Evolutionary conservation across 1,140 invertebrate genomes (phyloP).

Genomic region (Agrypnia vestita): DNA sequence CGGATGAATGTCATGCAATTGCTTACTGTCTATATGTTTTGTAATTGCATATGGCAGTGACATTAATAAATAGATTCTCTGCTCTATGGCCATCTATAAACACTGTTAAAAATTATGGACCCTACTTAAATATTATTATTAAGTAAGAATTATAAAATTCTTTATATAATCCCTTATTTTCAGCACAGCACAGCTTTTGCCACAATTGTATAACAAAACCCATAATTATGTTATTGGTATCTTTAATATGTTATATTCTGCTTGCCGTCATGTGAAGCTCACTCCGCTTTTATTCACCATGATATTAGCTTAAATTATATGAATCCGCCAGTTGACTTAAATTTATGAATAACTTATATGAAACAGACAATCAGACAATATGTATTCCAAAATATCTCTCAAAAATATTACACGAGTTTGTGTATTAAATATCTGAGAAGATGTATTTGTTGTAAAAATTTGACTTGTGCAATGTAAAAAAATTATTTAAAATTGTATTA

Average conservation of each 20-base stretch:
- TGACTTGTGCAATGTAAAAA: no score
- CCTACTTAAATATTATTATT: background rate
- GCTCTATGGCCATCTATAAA: no score
- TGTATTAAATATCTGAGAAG: no score
- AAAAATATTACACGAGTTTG: no score
- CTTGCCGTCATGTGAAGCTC: background rate
- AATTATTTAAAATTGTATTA: no score
- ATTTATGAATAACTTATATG: background rate
- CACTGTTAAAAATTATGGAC: no score
- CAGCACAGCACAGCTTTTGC: slow-evolving; percentile 11
- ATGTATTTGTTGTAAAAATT: no score
- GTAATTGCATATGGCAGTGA: background rate
- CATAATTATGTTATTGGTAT: background rate
- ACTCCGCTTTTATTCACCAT: background rate
- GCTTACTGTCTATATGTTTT: background rate
- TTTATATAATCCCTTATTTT: slow-evolving; percentile 38
- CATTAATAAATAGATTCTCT: no score
- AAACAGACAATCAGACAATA: no score
- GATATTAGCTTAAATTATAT: no score
- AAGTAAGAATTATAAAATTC: slow-evolving; percentile 57
- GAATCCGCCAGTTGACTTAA: background rate
- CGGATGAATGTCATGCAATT: no score
- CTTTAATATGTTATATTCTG: background rate
- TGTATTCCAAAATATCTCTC: no score
- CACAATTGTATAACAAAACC: background rate